Evolutionary conservation across 2,113 vertebrate species (phyloP).

Genomic region (cattle (Bos taurus)): ARS-UCD2.0 NC_037351.1:26685501-26686000

Average conservation of each 20-base stretch:
- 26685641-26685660: not conserved
- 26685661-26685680: accelerated
- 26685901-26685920: not conserved
- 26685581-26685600: not conserved
- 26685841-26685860: not conserved
- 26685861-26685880: not conserved
- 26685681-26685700: not conserved
- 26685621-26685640: not conserved
- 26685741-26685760: not conserved
- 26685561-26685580: not conserved
- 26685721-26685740: accelerated
- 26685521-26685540: not conserved
- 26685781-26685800: not conserved
- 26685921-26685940: not conserved
- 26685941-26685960: not conserved
- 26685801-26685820: not conserved
- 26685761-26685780: not conserved
- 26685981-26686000: not conserved
- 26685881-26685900: not conserved
- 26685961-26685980: not conserved
- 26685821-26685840: not conserved
- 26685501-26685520: not conserved
- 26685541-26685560: not conserved
- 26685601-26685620: not conserved
- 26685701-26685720: not conserved